These are phyloP conservation scores for Pollimyrus isidori DNA, from an alignment of 2,113 vertebrate genomes.

Conservation along the genomic window DNA sequence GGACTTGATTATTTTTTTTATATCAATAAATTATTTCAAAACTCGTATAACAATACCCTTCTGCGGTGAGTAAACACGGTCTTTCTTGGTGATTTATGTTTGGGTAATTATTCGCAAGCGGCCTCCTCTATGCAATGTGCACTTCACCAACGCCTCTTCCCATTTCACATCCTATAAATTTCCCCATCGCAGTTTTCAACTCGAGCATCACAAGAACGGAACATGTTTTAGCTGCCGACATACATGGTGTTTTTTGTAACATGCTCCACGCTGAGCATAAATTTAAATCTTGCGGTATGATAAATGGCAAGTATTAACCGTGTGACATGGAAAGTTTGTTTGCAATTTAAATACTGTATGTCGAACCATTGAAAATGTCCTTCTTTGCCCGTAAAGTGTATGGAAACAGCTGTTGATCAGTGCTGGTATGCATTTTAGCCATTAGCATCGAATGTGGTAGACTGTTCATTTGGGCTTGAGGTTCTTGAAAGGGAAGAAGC, in stretches of 20 bases:
- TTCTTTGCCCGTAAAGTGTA: neutral
- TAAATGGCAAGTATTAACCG: neutral
- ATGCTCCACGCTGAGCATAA: neutral
- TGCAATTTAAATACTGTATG: neutral
- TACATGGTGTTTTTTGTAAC: conserved; percentile 33
- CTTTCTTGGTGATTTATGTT: neutral
- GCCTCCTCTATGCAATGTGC: neutral
- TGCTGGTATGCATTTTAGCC: neutral
- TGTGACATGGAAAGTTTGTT: neutral
- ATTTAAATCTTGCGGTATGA: neutral
- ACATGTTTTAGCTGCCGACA: conserved; percentile 32
- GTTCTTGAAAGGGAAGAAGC: neutral
- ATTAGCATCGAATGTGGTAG: neutral
- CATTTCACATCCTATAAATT: conserved; percentile 31
- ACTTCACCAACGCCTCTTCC: neutral
- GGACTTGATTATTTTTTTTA: neutral
- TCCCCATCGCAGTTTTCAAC: conserved; percentile 32
- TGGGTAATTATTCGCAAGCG: neutral
- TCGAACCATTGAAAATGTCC: neutral
- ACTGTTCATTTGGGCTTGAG: neutral
- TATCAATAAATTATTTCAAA: neutral
- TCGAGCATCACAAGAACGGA: conserved; percentile 17
- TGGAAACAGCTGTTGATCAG: neutral
- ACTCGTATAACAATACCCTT: neutral
- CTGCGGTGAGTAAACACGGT: neutral